Conservation (phyloP, 2,888 invertebrate species). For the Microctonus aethiopoides region DNA sequence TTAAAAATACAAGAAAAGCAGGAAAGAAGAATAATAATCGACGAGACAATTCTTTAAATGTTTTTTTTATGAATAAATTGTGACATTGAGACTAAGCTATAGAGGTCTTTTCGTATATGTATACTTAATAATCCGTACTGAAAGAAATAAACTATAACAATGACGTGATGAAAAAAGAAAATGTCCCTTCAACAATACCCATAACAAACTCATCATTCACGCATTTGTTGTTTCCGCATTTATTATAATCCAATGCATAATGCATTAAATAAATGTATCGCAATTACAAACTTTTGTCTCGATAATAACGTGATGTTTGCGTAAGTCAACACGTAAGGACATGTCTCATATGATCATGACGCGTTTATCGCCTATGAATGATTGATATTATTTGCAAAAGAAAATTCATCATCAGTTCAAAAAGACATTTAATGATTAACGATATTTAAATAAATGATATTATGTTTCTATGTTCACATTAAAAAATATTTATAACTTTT, state of each 20-base stretch:
- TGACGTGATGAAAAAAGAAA: neutral
- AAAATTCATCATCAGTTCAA: conserved; percentile 7
- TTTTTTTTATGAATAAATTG: neutral
- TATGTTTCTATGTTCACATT: neutral
- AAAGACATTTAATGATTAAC: conserved; percentile 17
- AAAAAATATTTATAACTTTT: neutral
- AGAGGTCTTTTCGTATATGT: neutral
- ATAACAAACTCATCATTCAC: conserved; percentile 7
- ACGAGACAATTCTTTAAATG: neutral
- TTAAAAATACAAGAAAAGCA: neutral
- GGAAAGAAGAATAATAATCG: neutral
- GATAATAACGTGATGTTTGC: conserved; percentile 9
- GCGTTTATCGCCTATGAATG: conserved; percentile 4
- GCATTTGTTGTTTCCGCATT: neutral
- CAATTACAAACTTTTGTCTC: conserved; percentile 14
- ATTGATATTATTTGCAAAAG: conserved; percentile 2
- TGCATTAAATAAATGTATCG: neutral
- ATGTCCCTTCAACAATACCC: neutral
- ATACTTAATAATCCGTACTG: neutral
- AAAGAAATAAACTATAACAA: neutral
- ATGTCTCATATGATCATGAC: conserved; percentile 3
- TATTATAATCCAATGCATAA: neutral
- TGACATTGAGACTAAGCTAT: neutral
- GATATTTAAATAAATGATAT: neutral
- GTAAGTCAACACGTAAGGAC: conserved; percentile 18